These are phyloP conservation scores for Tribolium freemani DNA, from an alignment of 2,888 invertebrate genomes.

Conservation along the genomic window DNA sequence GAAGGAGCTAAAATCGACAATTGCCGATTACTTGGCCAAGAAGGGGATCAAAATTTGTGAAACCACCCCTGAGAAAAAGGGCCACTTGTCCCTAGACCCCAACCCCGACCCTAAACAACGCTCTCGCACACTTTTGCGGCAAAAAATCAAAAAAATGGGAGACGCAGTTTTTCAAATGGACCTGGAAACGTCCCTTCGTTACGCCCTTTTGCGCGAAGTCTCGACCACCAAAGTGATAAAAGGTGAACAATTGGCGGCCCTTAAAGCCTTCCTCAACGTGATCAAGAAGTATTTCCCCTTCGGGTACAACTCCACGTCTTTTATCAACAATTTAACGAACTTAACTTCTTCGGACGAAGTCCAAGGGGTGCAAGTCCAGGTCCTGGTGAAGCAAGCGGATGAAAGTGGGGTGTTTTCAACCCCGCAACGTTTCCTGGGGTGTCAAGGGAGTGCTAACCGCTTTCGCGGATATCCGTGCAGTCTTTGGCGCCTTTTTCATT, in stretches of 20 bases:
- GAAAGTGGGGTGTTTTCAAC: conserved; percentile 68
- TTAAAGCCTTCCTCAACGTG: conserved; percentile 81
- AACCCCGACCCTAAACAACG: conserved; percentile 10
- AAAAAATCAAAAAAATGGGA: conserved; percentile 64
- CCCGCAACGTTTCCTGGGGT: conserved; percentile 79
- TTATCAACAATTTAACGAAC: background rate
- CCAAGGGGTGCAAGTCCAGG: background rate
- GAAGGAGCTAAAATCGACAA: conserved; percentile 61
- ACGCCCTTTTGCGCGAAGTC: conserved; percentile 88
- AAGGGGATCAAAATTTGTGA: background rate
- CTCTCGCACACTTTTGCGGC: conserved; percentile 57
- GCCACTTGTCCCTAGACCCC: background rate
- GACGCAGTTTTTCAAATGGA: conserved; percentile 87
- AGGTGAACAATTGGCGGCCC: conserved; percentile 79
- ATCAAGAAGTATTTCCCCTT: conserved; percentile 86
- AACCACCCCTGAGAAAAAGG: background rate
- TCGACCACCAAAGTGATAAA: conserved; percentile 77
- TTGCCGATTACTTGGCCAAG: too few species aligned
- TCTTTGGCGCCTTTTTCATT: conserved; percentile 95
- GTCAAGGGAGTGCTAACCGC: conserved; percentile 82
- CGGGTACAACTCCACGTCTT: conserved; percentile 68
- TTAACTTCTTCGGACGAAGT: background rate
- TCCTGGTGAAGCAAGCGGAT: background rate
- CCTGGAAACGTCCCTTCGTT: conserved; percentile 88
- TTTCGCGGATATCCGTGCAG: conserved; percentile 94